A percentile compares a stretch with the other conserved stretches of the same genome.
Evolutionary conservation across 2,113 vertebrate genomes (phyloP).

Genomic region (Bombycilla garrulus): DNA sequence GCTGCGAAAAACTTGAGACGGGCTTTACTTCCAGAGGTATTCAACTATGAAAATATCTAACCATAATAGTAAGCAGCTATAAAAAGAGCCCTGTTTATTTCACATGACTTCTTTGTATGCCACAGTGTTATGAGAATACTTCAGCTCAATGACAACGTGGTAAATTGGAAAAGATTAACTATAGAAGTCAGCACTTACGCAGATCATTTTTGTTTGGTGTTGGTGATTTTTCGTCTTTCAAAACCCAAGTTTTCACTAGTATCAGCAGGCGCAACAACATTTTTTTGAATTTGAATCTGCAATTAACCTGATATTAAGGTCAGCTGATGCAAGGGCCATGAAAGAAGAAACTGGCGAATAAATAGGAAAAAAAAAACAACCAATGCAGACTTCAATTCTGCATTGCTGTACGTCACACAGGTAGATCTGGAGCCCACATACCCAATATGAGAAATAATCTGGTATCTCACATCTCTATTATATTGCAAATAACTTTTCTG

Average conservation of each 20-base stretch:
- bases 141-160: conserved; percentile 27
- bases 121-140: conserved; percentile 42
- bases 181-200: not conserved
- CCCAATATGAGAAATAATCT: not conserved
- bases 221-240: not conserved
- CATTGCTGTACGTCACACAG: fast-evolving
- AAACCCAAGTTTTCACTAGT: not conserved
- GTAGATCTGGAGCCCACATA: not conserved
- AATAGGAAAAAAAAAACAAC: not conserved
- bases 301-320: not conserved
- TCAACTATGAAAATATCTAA: conserved; percentile 63
- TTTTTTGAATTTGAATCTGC: not conserved
- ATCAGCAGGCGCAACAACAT: fast-evolving
- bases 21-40: conserved; percentile 63
- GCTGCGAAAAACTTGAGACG: conserved; percentile 32
- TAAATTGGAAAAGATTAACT: conserved; percentile 49
- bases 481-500: not conserved
- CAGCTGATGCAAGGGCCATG: not conserved
- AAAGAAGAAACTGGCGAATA: not conserved
- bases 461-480: not conserved
- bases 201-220: not conserved
- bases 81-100: conserved; percentile 66
- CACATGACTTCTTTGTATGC: conserved; percentile 37
- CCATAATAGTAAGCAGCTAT: conserved; percentile 60
- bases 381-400: not conserved